Conservation (phyloP, 2,888 invertebrate species). For the Andricus curvator region DNA sequence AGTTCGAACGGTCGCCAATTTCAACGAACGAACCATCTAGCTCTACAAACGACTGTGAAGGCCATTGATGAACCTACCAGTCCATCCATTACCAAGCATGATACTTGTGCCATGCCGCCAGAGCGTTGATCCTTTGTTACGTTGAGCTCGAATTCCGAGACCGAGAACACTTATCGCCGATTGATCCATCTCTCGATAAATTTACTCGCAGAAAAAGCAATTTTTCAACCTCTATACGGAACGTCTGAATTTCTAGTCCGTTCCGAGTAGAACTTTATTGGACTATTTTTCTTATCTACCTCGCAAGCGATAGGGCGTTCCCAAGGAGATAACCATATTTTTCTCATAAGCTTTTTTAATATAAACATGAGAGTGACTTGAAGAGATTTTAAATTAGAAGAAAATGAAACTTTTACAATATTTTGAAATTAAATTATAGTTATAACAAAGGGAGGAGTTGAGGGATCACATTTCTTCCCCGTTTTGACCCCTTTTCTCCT, state of each 20-base stretch:
- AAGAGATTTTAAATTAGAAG: not conserved
- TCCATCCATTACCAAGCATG: conserved; percentile 30
- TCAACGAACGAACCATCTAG: conserved; percentile 30
- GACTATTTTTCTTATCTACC: conserved; percentile 11
- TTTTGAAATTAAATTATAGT: no score
- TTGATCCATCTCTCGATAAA: conserved; percentile 32
- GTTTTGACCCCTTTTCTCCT: no score
- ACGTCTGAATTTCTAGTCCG: conserved; percentile 16
- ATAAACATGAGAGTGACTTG: not conserved
- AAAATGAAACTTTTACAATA: not conserved
- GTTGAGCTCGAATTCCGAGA: conserved; percentile 19
- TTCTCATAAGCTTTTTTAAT: not conserved
- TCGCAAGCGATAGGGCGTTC: not conserved
- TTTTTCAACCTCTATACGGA: not conserved
- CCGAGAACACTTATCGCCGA: conserved; percentile 30
- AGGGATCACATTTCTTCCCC: no score
- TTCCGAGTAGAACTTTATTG: conserved; percentile 11
- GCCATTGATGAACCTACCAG: conserved; percentile 24
- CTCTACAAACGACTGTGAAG: conserved; percentile 27
- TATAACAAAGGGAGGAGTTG: no score
- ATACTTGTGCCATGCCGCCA: conserved; percentile 18
- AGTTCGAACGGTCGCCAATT: conserved; percentile 27
- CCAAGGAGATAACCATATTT: conserved; percentile 7
- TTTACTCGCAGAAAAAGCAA: conserved; percentile 8
- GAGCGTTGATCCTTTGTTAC: conserved; percentile 25